Conservation (phyloP, 1,140 invertebrate species). For the Eurosta solidaginis region DNA sequence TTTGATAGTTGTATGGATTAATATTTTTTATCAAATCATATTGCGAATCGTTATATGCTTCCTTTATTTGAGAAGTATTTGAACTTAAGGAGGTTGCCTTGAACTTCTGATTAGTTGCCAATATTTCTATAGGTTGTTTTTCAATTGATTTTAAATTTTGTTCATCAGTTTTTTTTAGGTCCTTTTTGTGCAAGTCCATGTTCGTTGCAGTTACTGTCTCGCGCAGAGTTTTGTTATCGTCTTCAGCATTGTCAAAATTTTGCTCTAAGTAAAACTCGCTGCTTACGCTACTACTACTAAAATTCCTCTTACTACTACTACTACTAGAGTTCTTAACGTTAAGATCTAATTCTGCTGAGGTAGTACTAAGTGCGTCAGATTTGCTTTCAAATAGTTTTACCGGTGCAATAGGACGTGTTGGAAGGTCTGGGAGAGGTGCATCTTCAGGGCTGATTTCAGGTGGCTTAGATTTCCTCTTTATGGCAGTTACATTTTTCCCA, state of each 20-base stretch:
- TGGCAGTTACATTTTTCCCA: not conserved
- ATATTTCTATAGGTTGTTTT: not conserved
- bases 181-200: not conserved
- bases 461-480: not conserved
- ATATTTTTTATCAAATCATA: constrained; percentile 18
- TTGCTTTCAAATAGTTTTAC: not conserved
- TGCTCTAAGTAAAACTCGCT: constrained; percentile 16
- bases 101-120: not conserved
- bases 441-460: not conserved
- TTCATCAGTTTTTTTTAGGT: not conserved
- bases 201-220: constrained; percentile 9
- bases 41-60: not conserved
- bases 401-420: not conserved
- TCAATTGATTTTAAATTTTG: constrained; percentile 17
- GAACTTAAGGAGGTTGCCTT: not conserved
- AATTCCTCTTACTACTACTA: constrained; percentile 2
- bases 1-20: not conserved
- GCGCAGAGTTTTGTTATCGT: not conserved
- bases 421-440: not conserved
- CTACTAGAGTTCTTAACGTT: not conserved
- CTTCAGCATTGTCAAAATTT: not conserved
- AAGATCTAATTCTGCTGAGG: not conserved
- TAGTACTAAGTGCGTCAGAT: not conserved
- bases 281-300: constrained; percentile 22
- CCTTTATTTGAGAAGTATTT: not conserved